Evolutionary conservation across 2,888 invertebrate species (phyloP).

Genomic region (Synanthedon vespiformis): DNA sequence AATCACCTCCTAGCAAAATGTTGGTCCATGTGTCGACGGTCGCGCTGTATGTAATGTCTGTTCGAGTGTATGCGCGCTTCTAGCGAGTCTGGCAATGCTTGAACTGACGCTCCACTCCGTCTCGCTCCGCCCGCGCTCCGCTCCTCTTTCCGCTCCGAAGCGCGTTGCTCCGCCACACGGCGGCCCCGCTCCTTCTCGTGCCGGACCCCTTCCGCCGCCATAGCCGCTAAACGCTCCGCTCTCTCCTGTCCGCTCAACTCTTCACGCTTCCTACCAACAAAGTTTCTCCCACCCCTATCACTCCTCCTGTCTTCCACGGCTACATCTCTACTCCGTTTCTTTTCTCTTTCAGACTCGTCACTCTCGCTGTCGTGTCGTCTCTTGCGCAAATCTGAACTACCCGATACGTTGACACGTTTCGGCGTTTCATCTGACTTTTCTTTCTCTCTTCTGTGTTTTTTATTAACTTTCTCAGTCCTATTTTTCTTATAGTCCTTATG

Average conservation of each 20-base stretch:
- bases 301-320: not conserved
- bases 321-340: not conserved
- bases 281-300: constrained; percentile 15
- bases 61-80: constrained; percentile 89
- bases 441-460: not conserved
- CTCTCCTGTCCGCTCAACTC: constrained; percentile 61
- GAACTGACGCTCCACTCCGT: constrained; percentile 55
- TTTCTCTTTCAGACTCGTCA: not conserved
- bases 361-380: not conserved
- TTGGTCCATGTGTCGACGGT: constrained; percentile 81
- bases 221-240: constrained; percentile 74
- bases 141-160: constrained; percentile 55
- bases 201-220: constrained; percentile 74
- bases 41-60: constrained; percentile 89
- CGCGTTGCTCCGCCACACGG: constrained; percentile 45
- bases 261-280: constrained; percentile 11
- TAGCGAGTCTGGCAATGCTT: constrained; percentile 76
- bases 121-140: constrained; percentile 75
- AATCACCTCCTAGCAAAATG: constrained; percentile 80
- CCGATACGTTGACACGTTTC: constrained; percentile 9
- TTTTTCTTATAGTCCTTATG: not conserved
- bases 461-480: not conserved
- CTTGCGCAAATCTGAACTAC: constrained; percentile 3
- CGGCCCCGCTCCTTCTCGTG: constrained; percentile 41
- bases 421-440: constrained; percentile 1